Evolutionary conservation across 2,888 invertebrate species (phyloP).

Genomic region (Drosophila testacea): DNA sequence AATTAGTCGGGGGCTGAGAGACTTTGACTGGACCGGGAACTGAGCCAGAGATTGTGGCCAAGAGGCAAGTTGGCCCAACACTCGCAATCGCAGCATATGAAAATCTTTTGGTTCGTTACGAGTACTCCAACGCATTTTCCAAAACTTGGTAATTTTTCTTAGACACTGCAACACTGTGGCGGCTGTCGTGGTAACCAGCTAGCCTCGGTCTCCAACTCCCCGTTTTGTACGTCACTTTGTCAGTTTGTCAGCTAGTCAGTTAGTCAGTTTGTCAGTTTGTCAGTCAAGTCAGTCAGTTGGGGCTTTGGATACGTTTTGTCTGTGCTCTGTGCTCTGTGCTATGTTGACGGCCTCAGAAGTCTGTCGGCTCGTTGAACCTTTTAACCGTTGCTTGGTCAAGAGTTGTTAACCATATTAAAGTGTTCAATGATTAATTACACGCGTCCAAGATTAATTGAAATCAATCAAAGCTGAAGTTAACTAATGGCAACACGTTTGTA

Average conservation of each 20-base stretch:
- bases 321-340: slow-evolving; percentile 41
- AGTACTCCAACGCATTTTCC: slow-evolving; percentile 81
- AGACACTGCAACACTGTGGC: slow-evolving; percentile 39
- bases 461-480: slow-evolving; percentile 86
- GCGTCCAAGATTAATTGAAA: slow-evolving; percentile 85
- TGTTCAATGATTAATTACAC: slow-evolving; percentile 85
- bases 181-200: slow-evolving; percentile 62
- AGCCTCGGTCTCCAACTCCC: slow-evolving; percentile 25
- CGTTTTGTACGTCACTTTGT: slow-evolving; percentile 65
- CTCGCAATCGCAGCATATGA: slow-evolving; percentile 51
- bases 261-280: slow-evolving; percentile 11
- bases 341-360: slow-evolving; percentile 54
- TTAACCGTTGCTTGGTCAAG: slow-evolving; percentile 84
- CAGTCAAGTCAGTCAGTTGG: slow-evolving; percentile 23
- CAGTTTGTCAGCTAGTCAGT: slow-evolving; percentile 52
- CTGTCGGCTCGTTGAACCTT: slow-evolving; percentile 80
- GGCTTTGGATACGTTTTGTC: slow-evolving; percentile 47
- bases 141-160: slow-evolving; percentile 72
- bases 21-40: slow-evolving; percentile 1
- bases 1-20: slow-evolving; percentile 69
- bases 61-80: slow-evolving; percentile 39
- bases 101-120: slow-evolving; percentile 59
- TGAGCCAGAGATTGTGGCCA: slow-evolving; percentile 37
- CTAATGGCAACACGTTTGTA: slow-evolving; percentile 85
- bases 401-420: slow-evolving; percentile 85